A percentile compares a stretch with the other conserved stretches of the same genome.
These are phyloP conservation scores for Mactra quadrangularis DNA, from an alignment of 1,140 invertebrate species.

Conservation along the genomic window DNA sequence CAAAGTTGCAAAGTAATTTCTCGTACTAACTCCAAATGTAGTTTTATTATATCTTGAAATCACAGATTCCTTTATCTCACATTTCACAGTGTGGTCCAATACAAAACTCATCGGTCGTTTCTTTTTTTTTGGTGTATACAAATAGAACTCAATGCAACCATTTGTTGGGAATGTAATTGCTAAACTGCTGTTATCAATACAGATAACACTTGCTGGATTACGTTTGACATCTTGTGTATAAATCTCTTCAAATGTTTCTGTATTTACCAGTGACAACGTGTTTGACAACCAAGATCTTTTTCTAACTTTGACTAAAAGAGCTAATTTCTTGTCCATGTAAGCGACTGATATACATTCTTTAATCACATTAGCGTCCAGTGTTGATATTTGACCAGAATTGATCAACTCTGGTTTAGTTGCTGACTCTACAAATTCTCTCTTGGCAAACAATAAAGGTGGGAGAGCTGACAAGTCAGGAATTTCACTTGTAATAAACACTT, in stretches of 20 bases:
- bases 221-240: conserved; percentile 43
- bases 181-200: conserved; percentile 39
- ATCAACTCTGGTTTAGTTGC: conserved; percentile 38
- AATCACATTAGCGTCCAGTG: conserved; percentile 3
- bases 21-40: conserved; percentile 43
- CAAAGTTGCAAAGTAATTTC: conserved; percentile 49
- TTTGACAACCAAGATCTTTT: conserved; percentile 52
- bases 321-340: conserved; percentile 53
- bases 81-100: conserved; percentile 53
- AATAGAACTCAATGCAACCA: conserved; percentile 55
- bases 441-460: conserved; percentile 38
- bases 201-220: conserved; percentile 39
- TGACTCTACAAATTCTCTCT: neutral
- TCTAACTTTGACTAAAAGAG: conserved; percentile 36
- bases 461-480: conserved; percentile 39
- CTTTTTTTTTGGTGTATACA: conserved; percentile 40
- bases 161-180: conserved; percentile 49
- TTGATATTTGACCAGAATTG: conserved; percentile 18
- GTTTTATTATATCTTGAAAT: conserved; percentile 41
- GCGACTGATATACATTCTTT: conserved; percentile 25
- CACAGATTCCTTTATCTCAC: conserved; percentile 38
- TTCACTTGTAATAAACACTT: conserved; percentile 17
- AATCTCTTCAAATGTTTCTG: conserved; percentile 40
- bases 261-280: conserved; percentile 11
- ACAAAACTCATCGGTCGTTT: conserved; percentile 36